Evolutionary conservation across 2,113 vertebrate species (phyloP).

Genomic region (Caretta caretta): DNA sequence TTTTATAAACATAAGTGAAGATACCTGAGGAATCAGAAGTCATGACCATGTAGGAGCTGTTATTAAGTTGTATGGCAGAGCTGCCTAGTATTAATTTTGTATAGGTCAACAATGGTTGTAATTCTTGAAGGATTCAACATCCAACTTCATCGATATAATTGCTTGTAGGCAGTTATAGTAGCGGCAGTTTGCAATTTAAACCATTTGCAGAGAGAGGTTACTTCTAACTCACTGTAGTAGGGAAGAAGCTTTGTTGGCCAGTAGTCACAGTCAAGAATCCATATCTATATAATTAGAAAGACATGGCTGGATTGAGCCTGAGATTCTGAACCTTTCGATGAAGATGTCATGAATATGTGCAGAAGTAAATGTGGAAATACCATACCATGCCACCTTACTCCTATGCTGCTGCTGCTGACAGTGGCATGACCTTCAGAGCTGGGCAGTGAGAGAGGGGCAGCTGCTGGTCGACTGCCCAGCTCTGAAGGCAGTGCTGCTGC

Average conservation of each 20-base stretch:
- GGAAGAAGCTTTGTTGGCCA: neutral
- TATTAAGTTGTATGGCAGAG: too few relatives aligned
- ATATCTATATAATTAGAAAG: neutral
- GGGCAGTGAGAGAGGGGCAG: too few relatives aligned
- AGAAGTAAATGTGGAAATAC: too few relatives aligned
- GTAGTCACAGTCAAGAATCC: neutral
- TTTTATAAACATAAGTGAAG: neutral
- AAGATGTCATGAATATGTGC: too few relatives aligned
- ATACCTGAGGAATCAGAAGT: neutral
- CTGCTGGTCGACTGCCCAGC: too few relatives aligned
- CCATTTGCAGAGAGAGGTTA: neutral
- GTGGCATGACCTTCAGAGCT: too few relatives aligned
- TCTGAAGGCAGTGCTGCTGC: too few relatives aligned
- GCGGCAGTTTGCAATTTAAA: neutral
- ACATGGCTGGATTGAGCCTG: neutral
- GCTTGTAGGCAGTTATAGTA: neutral
- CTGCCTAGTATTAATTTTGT: neutral
- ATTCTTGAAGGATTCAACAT: neutral
- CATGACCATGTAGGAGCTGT: neutral
- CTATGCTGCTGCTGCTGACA: too few relatives aligned
- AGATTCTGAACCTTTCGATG: neutral
- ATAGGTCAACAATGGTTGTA: neutral
- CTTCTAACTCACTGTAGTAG: neutral
- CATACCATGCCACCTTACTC: too few relatives aligned
- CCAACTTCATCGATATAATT: neutral